These are phyloP conservation scores for Drosophila ambigua DNA, from an alignment of 1,140 invertebrate species.

Conservation along the genomic window DNA sequence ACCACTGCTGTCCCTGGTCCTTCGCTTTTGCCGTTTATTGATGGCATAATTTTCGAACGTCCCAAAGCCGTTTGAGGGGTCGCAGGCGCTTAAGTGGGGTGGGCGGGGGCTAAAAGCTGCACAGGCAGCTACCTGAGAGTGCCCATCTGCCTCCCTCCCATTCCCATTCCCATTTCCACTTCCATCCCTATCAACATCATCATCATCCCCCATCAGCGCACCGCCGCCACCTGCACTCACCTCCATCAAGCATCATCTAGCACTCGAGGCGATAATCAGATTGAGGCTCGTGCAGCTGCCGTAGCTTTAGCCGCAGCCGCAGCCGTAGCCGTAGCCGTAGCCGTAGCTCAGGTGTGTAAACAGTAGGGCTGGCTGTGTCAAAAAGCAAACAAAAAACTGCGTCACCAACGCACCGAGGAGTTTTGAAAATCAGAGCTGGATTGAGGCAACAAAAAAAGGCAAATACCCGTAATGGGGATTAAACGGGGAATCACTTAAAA, in stretches of 20 bases:
- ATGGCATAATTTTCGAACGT: slow-evolving; percentile 66
- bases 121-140: neutral
- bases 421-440: no score
- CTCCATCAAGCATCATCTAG: slow-evolving; percentile 29
- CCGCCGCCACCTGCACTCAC: no score
- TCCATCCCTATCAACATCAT: no score
- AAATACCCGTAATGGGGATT: no score
- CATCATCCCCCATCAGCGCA: no score
- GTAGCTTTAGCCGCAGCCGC: no score
- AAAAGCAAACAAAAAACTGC: neutral
- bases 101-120: neutral
- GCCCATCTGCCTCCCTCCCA: no score
- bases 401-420: no score
- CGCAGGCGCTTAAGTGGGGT: neutral
- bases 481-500: no score
- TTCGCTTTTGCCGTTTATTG: slow-evolving; percentile 28
- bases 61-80: slow-evolving; percentile 36
- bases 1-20: neutral
- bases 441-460: no score
- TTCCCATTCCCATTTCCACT: no score
- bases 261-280: slow-evolving; percentile 76
- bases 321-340: slow-evolving; percentile 1
- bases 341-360: slow-evolving; percentile 23
- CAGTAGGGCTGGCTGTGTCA: slow-evolving; percentile 11
- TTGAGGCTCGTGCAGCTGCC: slow-evolving; percentile 37